Conservation (phyloP, 2,797 vertebrate genomes). For the Falco novaeseelandiae region DNA sequence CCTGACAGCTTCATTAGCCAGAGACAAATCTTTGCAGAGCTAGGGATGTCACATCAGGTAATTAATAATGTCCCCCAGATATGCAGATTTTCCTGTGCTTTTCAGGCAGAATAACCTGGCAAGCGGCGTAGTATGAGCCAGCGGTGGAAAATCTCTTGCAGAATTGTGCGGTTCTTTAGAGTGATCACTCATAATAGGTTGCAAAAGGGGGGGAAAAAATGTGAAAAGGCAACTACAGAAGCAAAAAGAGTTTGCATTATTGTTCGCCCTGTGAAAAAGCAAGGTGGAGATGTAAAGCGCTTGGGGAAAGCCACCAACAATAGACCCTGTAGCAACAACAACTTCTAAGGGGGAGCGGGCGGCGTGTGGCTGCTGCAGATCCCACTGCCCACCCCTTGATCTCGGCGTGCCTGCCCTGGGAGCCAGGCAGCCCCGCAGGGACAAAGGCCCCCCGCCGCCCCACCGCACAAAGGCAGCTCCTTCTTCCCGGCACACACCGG, state of each 20-base stretch:
- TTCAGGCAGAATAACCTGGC: not conserved
- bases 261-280: conserved; percentile 61
- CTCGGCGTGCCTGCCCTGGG: not conserved
- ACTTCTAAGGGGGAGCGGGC: conserved; percentile 61
- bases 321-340: conserved; percentile 71
- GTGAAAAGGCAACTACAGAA: conserved; percentile 37
- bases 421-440: conserved; percentile 27
- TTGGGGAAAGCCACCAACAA: conserved; percentile 46
- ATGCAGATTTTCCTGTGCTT: conserved; percentile 8
- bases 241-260: conserved; percentile 58
- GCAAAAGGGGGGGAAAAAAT: not conserved
- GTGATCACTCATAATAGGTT: not conserved
- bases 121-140: fast-evolving
- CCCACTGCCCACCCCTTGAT: conserved; percentile 59
- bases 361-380: not conserved
- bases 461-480: conserved; percentile 37
- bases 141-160: not conserved
- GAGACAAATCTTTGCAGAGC: not conserved
- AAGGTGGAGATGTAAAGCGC: conserved; percentile 56
- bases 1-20: conserved; percentile 24
- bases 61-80: not conserved
- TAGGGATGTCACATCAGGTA: not conserved
- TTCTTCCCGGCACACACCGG: not conserved
- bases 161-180: not conserved
- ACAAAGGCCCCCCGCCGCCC: conserved; percentile 39